Evolutionary conservation across 2,888 invertebrate species (phyloP), one percentile per base, ranked within the genome.

Genomic region (Xestia sexstrigata): DNA sequence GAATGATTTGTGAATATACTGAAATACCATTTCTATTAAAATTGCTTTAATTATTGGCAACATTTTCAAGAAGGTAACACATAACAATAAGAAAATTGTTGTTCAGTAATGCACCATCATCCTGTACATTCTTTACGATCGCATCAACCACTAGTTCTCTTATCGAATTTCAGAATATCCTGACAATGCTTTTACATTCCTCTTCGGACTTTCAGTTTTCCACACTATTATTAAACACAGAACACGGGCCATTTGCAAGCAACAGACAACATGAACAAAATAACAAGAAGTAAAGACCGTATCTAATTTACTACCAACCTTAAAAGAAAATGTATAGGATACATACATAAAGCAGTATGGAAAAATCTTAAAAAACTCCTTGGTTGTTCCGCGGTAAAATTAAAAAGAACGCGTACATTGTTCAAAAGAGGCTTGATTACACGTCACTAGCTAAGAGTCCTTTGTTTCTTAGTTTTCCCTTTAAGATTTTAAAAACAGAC

Each of bases 391-490:
- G 87, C 86, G 85, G 88, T 88, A 81, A 89, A 93, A 93, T 93
- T 92, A 93, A 92, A 92, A 92, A 90, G 85, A 87, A 89, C 84
- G 87, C 84, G 89, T 89, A 89, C 92, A 90, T 90, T 89, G 90
- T 88, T 94, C 94, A 95, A 94, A 93, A 93, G 93, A 88, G 89
- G 90, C 92, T 91, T 94, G 94, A 95, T 95, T 95, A 95, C 93
- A 93, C 93, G 93, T 95, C 94, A 94, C 92, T 91, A 91, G 88
- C 90, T 90, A 92, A 91, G 89, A 91, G 85, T 83, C 90, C 90
- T 95, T 95, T 94, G 93, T 94, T 93, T 93, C 89, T 89, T 88
- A 87, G 87, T 85, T 88, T 88, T 88, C 86, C 82, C 88, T 89
- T 89, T 89, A 88, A 88, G 88, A 88, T 88, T 88, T 87, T 23